phyloP scores from a whole-genome alignment of 1,140 invertebrate genomes.

The Cephus cinctus region DNA sequence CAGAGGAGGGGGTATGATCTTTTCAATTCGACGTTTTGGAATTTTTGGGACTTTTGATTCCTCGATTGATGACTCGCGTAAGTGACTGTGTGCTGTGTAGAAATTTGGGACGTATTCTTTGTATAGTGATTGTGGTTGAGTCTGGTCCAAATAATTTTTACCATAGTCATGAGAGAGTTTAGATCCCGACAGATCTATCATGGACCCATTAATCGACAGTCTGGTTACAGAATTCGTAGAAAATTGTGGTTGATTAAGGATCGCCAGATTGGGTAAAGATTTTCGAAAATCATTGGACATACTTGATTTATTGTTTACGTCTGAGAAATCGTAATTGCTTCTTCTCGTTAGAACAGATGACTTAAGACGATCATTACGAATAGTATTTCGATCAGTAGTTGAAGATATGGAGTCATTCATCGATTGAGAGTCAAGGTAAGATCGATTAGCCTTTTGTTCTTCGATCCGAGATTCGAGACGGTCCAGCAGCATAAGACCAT shows the following conservation, averaged over 20 bases:
- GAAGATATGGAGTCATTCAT: too few species aligned
- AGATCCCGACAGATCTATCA: constrained; percentile 15
- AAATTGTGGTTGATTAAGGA: constrained; percentile 7
- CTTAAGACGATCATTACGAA: too few species aligned
- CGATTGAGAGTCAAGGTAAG: too few species aligned
- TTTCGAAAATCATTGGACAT: constrained; percentile 13
- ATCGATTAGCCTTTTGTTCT: constrained; percentile 17
- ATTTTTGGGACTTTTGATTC: background rate
- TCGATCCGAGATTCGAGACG: constrained; percentile 20
- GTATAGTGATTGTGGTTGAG: background rate
- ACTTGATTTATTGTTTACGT: too few species aligned
- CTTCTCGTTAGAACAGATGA: too few species aligned
- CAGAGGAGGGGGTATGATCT: constrained; percentile 20
- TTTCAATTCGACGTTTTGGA: background rate
- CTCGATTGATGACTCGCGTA: background rate
- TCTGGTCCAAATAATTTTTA: too few species aligned
- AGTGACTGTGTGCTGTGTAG: background rate
- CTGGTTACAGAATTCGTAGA: constrained; percentile 10
- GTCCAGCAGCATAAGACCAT: constrained; percentile 15
- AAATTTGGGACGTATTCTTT: background rate
- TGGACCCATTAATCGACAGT: constrained; percentile 22
- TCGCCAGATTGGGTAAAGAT: constrained; percentile 22
- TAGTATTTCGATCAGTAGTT: too few species aligned
- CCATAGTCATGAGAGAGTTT: too few species aligned
- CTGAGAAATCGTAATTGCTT: too few species aligned